These are phyloP conservation scores for Synodontis membranacea DNA, from an alignment of 2,113 vertebrate species.

Conservation along the genomic window DNA sequence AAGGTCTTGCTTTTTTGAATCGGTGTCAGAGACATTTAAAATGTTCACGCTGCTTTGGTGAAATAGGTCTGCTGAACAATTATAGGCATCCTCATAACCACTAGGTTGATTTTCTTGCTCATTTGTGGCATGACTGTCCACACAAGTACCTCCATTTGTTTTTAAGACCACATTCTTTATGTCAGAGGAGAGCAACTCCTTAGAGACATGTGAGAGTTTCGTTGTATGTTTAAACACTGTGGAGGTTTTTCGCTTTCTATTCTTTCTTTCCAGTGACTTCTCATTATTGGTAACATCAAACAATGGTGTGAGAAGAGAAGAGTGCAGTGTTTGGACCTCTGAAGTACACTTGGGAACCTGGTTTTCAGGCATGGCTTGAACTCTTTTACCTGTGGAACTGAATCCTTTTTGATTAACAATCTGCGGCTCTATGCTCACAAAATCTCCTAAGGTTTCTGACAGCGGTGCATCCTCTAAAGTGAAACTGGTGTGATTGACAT, in stretches of 20 bases:
- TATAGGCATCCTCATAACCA: slow-evolving; percentile 61
- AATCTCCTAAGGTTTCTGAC: slow-evolving; percentile 44
- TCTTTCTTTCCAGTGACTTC: not conserved
- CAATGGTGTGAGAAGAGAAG: slow-evolving; percentile 11
- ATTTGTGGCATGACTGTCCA: slow-evolving; percentile 14
- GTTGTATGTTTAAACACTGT: not conserved
- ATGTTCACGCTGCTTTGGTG: slow-evolving; percentile 49
- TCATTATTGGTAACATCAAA: slow-evolving; percentile 20
- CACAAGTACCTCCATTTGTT: not conserved
- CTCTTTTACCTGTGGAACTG: not conserved
- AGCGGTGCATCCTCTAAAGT: slow-evolving; percentile 36
- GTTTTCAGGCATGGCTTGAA: not conserved
- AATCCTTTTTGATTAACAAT: not conserved
- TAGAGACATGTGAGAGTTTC: not conserved
- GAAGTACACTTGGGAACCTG: not conserved
- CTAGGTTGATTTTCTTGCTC: slow-evolving; percentile 35
- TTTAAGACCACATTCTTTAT: slow-evolving; percentile 15
- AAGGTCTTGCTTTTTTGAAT: slow-evolving; percentile 27
- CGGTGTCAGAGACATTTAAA: slow-evolving; percentile 49
- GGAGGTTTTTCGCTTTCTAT: not conserved
- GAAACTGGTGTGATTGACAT: not conserved
- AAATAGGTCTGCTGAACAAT: slow-evolving; percentile 82
- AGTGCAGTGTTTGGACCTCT: not conserved
- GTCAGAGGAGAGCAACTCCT: not conserved
- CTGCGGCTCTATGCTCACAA: not conserved